These are phyloP conservation scores for Musca domestica DNA, from an alignment of 1,140 invertebrate genomes.

Conservation along the genomic window DNA sequence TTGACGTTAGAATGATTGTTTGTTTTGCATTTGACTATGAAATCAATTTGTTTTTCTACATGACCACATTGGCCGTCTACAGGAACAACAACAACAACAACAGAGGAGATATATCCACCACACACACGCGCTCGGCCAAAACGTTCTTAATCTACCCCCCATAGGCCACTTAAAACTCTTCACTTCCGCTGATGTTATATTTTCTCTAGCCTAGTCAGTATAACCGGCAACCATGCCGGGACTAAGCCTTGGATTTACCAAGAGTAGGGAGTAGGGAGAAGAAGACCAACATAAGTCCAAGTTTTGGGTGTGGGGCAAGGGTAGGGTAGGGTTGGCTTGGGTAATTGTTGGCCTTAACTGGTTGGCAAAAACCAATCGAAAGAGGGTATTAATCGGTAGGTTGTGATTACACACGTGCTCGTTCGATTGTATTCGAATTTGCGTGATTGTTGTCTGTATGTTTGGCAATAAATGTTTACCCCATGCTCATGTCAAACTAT, in stretches of 20 bases:
- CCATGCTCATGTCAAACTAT: neutral
- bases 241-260: too few species aligned
- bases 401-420: slow-evolving; percentile 13
- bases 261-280: too few species aligned
- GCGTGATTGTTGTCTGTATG: slow-evolving; percentile 8
- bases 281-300: too few species aligned
- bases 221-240: too few species aligned
- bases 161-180: too few species aligned
- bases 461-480: neutral
- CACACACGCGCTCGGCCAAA: too few species aligned
- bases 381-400: neutral
- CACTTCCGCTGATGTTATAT: too few species aligned
- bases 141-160: too few species aligned
- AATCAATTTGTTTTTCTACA: slow-evolving; percentile 19
- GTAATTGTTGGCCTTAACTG: slow-evolving; percentile 1
- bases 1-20: neutral
- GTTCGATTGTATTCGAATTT: neutral
- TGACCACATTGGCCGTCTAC: neutral
- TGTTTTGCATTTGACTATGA: slow-evolving; percentile 12
- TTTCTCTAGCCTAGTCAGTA: too few species aligned
- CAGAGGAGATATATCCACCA: neutral
- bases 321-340: neutral
- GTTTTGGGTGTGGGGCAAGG: too few species aligned
- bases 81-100: neutral
- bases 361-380: neutral